Evolutionary conservation across 2,888 invertebrate genomes (phyloP).

Genomic region (Drosophila cyrtoloma): DNA sequence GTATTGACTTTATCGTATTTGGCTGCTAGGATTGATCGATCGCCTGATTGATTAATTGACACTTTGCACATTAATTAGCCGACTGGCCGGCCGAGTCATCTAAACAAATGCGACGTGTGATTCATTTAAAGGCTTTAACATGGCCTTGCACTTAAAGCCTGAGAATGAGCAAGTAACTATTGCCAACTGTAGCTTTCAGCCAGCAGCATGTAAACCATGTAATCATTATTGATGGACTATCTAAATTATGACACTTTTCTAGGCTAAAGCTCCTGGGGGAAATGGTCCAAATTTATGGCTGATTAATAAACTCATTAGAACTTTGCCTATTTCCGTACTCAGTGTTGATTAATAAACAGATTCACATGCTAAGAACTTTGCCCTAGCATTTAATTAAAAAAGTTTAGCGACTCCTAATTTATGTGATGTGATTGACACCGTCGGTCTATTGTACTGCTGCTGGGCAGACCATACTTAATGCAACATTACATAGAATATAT

Average conservation of each 20-base stretch:
- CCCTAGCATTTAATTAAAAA: conserved; percentile 57
- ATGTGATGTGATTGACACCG: conserved; percentile 28
- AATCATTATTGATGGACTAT: conserved; percentile 30
- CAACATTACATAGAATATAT: background rate
- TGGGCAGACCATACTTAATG: background rate
- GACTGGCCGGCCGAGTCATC: conserved; percentile 36
- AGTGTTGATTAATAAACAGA: conserved; percentile 53
- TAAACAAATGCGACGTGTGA: conserved; percentile 27
- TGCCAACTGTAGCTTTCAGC: conserved; percentile 1
- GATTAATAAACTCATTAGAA: conserved; percentile 80
- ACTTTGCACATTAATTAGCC: conserved; percentile 82
- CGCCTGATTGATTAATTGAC: conserved; percentile 83
- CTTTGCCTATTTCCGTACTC: conserved; percentile 54
- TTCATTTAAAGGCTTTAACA: conserved; percentile 41
- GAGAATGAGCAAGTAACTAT: conserved; percentile 23
- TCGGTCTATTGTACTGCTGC: background rate
- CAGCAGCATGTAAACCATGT: background rate
- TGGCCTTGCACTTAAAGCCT: conserved; percentile 37
- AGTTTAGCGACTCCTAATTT: conserved; percentile 39
- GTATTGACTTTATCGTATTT: conserved; percentile 50
- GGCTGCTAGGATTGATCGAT: conserved; percentile 77
- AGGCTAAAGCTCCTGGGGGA: background rate
- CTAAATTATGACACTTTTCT: conserved; percentile 64
- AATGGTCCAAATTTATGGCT: conserved; percentile 56
- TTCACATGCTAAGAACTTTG: conserved; percentile 37